Evolutionary conservation across 1,140 invertebrate genomes (phyloP).

Genomic region (Araneus ventricosus): DNA sequence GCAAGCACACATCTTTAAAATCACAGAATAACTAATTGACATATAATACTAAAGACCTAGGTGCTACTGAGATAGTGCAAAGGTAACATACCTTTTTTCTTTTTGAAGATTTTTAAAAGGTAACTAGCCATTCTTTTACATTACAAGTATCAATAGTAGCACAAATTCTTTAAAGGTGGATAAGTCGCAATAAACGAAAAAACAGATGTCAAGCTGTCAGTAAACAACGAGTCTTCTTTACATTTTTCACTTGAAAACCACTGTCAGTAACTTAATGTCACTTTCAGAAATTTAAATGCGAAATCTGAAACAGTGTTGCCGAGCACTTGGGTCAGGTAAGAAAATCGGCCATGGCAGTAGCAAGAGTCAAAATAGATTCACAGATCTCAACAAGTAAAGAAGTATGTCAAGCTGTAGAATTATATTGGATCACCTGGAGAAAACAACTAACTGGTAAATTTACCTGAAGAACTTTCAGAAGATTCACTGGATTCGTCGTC

Average conservation of each 20-base stretch:
- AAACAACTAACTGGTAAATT: conserved; percentile 61
- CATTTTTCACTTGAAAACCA: background rate
- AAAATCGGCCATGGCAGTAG: background rate
- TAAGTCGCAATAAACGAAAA: background rate
- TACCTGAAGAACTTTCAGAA: conserved; percentile 71
- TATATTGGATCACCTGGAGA: conserved; percentile 23
- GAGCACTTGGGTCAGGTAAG: background rate
- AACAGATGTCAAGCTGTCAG: background rate
- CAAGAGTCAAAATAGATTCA: background rate
- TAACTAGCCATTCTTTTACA: conserved; percentile 59
- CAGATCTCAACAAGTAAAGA: background rate
- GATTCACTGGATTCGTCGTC: conserved; percentile 55
- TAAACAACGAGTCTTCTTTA: background rate
- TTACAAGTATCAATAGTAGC: background rate
- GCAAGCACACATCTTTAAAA: background rate
- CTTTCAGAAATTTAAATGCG: background rate
- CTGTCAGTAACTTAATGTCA: background rate
- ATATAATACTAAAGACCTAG: background rate
- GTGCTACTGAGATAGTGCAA: conserved; percentile 15
- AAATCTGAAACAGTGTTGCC: background rate
- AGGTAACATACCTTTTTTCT: conserved; percentile 70
- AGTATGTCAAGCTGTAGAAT: background rate
- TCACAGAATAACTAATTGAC: background rate
- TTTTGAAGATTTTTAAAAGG: conserved; percentile 64
- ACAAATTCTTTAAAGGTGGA: background rate